A percentile compares a stretch with the other conserved stretches of the same genome.
phyloP scores from a whole-genome alignment of 2,797 vertebrate species.

The Alectoris magna region DNA sequence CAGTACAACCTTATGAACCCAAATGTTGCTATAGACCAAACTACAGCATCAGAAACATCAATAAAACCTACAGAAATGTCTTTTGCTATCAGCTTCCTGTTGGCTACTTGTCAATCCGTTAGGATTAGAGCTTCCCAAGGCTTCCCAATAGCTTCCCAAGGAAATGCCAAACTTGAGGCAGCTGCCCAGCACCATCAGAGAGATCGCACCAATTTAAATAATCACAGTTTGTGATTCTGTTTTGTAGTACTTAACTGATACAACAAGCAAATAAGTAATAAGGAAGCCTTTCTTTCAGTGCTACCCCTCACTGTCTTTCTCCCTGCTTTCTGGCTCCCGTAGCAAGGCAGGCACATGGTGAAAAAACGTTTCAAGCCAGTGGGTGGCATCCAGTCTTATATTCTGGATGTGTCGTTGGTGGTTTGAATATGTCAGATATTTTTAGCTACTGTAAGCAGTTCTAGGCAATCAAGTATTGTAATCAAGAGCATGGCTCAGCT shows the following conservation, averaged over 20 bases:
- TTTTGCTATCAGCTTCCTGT: neutral
- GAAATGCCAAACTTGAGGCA: neutral
- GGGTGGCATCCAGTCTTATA: conserved; percentile 25
- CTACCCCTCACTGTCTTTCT: neutral
- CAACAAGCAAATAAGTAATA: neutral
- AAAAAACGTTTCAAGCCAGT: conserved; percentile 12
- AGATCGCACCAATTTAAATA: neutral
- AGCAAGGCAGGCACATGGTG: neutral
- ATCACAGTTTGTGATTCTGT: neutral
- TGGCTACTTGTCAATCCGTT: no score
- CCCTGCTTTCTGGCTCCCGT: neutral
- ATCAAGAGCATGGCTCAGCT: conserved; percentile 18
- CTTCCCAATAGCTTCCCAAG: neutral
- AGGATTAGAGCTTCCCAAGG: no score
- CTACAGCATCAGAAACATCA: neutral
- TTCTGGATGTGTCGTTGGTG: neutral
- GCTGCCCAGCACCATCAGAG: neutral
- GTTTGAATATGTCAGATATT: conserved; percentile 52
- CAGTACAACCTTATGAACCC: neutral
- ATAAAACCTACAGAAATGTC: neutral
- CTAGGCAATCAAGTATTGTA: conserved; percentile 41
- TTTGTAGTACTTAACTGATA: neutral
- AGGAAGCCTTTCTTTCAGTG: neutral
- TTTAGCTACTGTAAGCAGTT: conserved; percentile 43
- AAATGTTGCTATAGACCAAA: neutral